Conservation (phyloP, 2,797 vertebrate species). For the Anas georgica region DNA sequence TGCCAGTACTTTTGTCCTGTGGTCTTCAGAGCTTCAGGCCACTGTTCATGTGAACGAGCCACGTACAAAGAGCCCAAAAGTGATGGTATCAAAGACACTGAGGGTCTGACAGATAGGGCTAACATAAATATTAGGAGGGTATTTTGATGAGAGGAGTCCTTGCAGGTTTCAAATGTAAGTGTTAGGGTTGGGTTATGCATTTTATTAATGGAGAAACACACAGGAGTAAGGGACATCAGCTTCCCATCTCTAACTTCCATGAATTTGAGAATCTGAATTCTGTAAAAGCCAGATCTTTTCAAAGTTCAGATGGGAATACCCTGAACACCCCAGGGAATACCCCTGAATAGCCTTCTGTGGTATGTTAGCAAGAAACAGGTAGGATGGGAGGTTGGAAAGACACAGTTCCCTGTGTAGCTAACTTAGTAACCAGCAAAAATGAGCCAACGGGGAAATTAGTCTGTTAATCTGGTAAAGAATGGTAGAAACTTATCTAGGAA, state of each 20-base stretch:
- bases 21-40: neutral
- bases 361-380: neutral
- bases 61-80: neutral
- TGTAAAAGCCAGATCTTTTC: neutral
- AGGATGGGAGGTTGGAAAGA: neutral
- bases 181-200: neutral
- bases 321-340: neutral
- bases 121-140: neutral
- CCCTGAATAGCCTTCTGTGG: neutral
- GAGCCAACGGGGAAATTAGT: neutral
- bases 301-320: neutral
- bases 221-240: neutral
- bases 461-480: neutral
- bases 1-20: neutral
- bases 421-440: neutral
- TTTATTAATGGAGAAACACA: neutral
- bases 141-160: neutral
- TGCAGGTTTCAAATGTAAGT: neutral
- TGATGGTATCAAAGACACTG: neutral
- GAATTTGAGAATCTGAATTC: neutral
- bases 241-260: neutral
- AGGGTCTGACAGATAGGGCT: neutral
- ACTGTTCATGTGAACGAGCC: neutral
- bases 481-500: neutral
- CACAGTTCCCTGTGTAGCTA: neutral